Conservation (phyloP, 2,113 vertebrate species). For the Mesocricetus auratus region DNA sequence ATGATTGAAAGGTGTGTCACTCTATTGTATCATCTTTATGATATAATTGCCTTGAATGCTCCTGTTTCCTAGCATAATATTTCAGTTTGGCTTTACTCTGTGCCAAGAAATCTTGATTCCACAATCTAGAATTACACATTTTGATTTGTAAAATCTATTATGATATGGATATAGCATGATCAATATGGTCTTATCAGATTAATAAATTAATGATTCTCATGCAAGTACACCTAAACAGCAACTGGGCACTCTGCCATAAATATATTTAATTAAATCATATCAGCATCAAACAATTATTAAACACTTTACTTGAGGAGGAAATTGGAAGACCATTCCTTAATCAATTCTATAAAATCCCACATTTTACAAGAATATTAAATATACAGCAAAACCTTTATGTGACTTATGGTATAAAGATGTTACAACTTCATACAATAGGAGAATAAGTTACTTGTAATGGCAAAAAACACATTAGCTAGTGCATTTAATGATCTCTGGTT, state of each 20-base stretch:
- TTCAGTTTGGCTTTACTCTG: not conserved
- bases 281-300: slow-evolving; percentile 39
- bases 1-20: not conserved
- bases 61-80: not conserved
- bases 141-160: slow-evolving; percentile 8
- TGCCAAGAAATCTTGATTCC: not conserved
- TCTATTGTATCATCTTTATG: not conserved
- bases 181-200: slow-evolving; percentile 42
- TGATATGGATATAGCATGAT: slow-evolving; percentile 25
- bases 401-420: slow-evolving; percentile 68
- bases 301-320: slow-evolving; percentile 56
- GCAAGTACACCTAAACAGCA: slow-evolving; percentile 57
- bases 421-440: slow-evolving; percentile 72
- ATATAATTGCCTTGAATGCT: not conserved
- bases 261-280: slow-evolving; percentile 50
- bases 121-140: slow-evolving; percentile 18
- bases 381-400: slow-evolving; percentile 65
- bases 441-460: slow-evolving; percentile 71
- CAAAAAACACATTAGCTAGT: slow-evolving; percentile 73
- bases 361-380: slow-evolving; percentile 73
- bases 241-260: slow-evolving; percentile 47
- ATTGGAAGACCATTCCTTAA: slow-evolving; percentile 17
- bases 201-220: slow-evolving; percentile 39
- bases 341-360: slow-evolving; percentile 62
- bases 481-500: slow-evolving; percentile 68